Evolutionary conservation across 2,888 invertebrate genomes (phyloP).

Genomic region (Synergus itoensis): DNA sequence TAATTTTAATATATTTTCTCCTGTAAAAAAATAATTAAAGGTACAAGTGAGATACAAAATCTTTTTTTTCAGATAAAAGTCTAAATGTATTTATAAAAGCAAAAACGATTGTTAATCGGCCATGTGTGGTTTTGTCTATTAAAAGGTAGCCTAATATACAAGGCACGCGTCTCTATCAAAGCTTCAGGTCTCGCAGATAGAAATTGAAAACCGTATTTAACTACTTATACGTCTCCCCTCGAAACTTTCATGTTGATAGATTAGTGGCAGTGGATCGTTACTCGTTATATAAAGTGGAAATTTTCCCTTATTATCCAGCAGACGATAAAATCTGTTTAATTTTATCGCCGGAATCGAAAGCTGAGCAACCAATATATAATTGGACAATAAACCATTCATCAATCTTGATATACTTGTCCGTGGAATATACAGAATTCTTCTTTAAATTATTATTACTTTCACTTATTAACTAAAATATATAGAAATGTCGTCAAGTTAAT

Average conservation of each 20-base stretch:
- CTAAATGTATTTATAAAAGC: neutral
- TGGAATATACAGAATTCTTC: no score
- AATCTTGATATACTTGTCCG: neutral
- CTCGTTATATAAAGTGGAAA: conserved; percentile 35
- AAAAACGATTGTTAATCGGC: neutral
- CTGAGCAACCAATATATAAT: conserved; percentile 53
- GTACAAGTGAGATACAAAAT: no score
- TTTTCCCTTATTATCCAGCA: conserved; percentile 43
- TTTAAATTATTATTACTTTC: no score
- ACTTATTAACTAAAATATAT: no score
- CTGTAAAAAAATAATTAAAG: no score
- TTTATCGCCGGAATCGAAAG: conserved; percentile 48
- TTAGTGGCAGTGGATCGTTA: conserved; percentile 47
- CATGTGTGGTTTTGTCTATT: conserved; percentile 12
- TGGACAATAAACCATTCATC: conserved; percentile 48
- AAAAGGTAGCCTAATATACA: conserved; percentile 32
- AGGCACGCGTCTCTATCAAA: conserved; percentile 36
- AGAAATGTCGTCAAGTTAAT: neutral
- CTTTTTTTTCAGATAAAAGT: neutral
- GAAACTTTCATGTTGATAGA: conserved; percentile 42
- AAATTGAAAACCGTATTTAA: conserved; percentile 64
- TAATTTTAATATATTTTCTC: no score
- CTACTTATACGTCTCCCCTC: conserved; percentile 59
- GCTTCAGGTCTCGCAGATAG: conserved; percentile 19
- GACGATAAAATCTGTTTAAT: conserved; percentile 57